Base-by-base conservation (phyloP, 2,113 vertebrate species). In the Erinaceus europaeus region DNA sequence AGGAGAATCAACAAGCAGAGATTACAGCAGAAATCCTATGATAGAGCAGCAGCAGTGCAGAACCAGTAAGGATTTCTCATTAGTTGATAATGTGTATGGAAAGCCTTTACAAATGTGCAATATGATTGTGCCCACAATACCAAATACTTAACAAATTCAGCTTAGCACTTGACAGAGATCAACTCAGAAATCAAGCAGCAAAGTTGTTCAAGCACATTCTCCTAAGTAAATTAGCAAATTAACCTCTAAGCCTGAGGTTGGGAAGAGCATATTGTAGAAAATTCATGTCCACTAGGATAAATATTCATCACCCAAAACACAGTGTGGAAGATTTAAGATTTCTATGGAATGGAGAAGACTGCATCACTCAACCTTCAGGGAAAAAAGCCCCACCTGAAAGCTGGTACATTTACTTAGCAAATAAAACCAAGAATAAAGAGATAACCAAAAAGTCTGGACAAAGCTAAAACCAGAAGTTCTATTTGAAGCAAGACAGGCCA, bases 211-310 rank as follows among this genome's bases (percentile, higher is more conserved):
- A 73, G 21, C 73, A 42, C 10, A 50, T 6, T 32, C 40, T 14
- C 40, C 34, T 0, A 17, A 67, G n/a, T 42, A 11, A 17, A 9
- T 2, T 5, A 29, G 15, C 52, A 69, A 9, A 13, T 8, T 5
- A 18, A 59, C 52, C 62, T 2, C 4, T 6, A 42, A 40, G 67
- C 5, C 38, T n/a, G 6, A 21, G 46, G 32, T 17, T 13, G 7
- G 0, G 4, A 25, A 46, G 3, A 27, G 36, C 27, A 0, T 0
- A 0, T 1, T 34, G 14, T 6, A 23, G 6, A 0, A 2, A 2
- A 25, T 32, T 53, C 7, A 25, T 5, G 14, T n/a, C 5, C 18
- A 5, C 32, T 55, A 25, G 20, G 53, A 55, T 55, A 55, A 55
- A 55, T 21, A 55, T 6, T 27, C 7, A 6, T 15, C 46, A n/a